phyloP scores from a whole-genome alignment of 2,113 vertebrate species.

The Zosterops borbonicus region DNA sequence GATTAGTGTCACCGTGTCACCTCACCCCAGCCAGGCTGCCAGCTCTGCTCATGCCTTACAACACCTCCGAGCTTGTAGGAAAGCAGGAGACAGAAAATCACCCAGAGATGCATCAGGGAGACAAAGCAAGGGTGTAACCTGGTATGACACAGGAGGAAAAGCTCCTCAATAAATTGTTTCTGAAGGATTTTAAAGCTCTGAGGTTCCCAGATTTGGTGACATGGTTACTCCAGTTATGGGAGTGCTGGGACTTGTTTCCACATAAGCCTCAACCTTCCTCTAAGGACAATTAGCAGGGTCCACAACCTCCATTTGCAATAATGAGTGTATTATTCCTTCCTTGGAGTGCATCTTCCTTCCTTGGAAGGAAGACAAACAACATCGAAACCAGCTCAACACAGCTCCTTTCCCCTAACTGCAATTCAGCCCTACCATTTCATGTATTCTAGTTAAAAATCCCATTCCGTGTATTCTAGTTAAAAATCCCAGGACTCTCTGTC shows the following conservation, averaged over 20 bases:
- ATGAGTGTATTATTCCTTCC: not conserved
- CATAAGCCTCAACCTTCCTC: not conserved
- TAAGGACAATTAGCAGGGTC: not conserved
- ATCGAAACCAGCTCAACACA: not conserved
- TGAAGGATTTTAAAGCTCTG: not conserved
- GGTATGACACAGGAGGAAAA: fast-evolving
- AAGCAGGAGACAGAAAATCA: not conserved
- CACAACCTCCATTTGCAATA: not conserved
- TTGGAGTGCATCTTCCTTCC: not conserved
- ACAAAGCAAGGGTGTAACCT: not conserved
- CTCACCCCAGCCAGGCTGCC: not conserved
- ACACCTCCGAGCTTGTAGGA: fast-evolving
- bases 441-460: not conserved
- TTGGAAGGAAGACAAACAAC: not conserved
- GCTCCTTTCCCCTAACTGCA: not conserved
- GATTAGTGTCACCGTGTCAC: not conserved
- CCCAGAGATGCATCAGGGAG: not conserved
- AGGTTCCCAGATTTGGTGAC: not conserved
- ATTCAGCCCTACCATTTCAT: not conserved
- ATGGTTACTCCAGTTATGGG: not conserved
- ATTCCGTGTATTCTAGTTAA: not conserved
- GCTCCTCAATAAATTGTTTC: not conserved
- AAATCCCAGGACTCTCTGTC: not conserved
- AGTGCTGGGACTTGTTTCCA: not conserved
- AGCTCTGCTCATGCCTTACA: not conserved